These are phyloP conservation scores for Hipposideros larvatus DNA, from an alignment of 2,797 vertebrate genomes.

Conservation along the genomic window DNA sequence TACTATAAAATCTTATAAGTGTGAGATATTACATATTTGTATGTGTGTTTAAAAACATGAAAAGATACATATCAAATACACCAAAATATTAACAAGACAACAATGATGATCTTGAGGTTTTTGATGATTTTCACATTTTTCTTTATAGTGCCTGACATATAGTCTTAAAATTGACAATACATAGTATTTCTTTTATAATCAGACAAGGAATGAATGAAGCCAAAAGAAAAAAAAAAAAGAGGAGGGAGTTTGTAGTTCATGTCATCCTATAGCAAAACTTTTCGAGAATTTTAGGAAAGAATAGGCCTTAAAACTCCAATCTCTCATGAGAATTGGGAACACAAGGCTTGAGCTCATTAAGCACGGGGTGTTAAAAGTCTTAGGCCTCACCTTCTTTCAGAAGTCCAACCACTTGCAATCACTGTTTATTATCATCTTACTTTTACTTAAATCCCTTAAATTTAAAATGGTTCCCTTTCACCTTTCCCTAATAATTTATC, in stretches of 20 bases:
- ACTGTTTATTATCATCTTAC: neutral
- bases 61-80: neutral
- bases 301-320: neutral
- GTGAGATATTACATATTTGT: neutral
- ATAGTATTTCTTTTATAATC: neutral
- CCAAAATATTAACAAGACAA: neutral
- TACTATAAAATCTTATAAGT: neutral
- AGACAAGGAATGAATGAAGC: neutral
- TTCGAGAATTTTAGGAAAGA: constrained; percentile 10
- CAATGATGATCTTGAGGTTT: neutral
- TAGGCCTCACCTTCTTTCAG: neutral
- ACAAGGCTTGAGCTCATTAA: neutral
- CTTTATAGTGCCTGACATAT: neutral
- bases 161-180: neutral
- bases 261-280: neutral
- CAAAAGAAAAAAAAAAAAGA: neutral
- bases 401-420: neutral
- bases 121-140: neutral
- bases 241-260: neutral
- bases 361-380: neutral
- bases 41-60: neutral
- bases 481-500: constrained; percentile 68
- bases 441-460: constrained; percentile 30
- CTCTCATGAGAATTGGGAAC: neutral
- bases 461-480: constrained; percentile 11